Evolutionary conservation across 2,888 invertebrate species (phyloP).

Genomic region (Odontomyia ornata): DNA sequence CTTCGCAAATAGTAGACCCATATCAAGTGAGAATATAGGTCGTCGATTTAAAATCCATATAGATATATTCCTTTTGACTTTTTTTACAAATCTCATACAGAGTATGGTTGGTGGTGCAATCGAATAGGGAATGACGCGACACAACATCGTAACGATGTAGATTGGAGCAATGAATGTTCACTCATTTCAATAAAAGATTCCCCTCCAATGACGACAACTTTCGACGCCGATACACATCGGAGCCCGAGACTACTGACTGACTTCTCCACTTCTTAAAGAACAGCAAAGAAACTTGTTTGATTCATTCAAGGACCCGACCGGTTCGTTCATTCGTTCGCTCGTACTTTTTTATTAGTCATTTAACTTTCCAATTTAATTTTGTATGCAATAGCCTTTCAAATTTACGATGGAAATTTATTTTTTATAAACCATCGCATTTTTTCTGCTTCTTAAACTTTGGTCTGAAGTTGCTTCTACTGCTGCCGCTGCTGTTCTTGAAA

Average conservation of each 20-base stretch:
- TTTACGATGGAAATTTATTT: slow-evolving; percentile 18
- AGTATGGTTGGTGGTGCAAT: not conserved
- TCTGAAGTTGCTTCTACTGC: not conserved
- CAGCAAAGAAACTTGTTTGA: slow-evolving; percentile 41
- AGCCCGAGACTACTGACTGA: slow-evolving; percentile 12
- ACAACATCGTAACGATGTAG: not conserved
- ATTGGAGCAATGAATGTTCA: not conserved
- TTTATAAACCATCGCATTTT: not conserved
- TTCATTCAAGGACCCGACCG: slow-evolving; percentile 42
- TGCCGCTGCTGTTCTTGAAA: too few species aligned
- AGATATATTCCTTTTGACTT: slow-evolving; percentile 3
- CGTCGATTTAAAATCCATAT: not conserved
- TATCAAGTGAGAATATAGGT: not conserved
- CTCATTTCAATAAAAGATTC: slow-evolving; percentile 30
- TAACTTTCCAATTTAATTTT: slow-evolving; percentile 41
- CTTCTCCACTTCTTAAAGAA: slow-evolving; percentile 40
- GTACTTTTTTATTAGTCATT: slow-evolving; percentile 42
- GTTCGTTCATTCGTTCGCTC: slow-evolving; percentile 12
- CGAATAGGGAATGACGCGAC: not conserved
- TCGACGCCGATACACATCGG: not conserved
- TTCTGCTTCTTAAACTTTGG: not conserved
- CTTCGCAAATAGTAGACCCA: not conserved
- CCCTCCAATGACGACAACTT: slow-evolving; percentile 18
- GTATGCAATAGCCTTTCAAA: slow-evolving; percentile 30
- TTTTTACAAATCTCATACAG: not conserved